Percentiles rank a stretch among this genome's conserved stretches.
Evolutionary conservation across 2,797 vertebrate genomes (phyloP).

Genomic region (Ptychadena robeensis): DNA sequence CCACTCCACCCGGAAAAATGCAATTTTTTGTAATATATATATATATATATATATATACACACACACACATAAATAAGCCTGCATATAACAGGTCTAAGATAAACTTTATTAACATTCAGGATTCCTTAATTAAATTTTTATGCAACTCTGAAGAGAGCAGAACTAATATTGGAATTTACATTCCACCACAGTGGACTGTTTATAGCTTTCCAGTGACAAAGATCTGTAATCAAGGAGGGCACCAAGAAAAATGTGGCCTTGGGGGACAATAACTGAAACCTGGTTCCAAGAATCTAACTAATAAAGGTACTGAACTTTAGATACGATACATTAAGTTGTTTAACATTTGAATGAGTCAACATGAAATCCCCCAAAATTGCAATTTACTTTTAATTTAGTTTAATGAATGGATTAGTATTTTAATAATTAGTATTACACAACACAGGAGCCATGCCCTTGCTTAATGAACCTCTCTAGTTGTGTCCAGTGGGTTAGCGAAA

Average conservation of each 20-base stretch:
- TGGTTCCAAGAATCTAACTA: background rate
- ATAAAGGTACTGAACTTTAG: background rate
- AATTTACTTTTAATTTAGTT: too few species aligned
- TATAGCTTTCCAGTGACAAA: background rate
- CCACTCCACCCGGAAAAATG: too few species aligned
- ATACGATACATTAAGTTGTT: background rate
- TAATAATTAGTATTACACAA: too few species aligned
- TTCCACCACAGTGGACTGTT: background rate
- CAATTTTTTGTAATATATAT: too few species aligned
- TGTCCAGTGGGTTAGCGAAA: background rate
- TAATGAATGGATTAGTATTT: background rate
- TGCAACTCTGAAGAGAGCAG: background rate
- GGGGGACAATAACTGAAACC: background rate
- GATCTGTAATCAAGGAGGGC: background rate
- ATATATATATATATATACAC: too few species aligned
- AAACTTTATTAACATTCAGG: background rate
- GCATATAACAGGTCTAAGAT: background rate
- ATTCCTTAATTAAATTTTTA: background rate
- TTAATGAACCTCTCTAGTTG: background rate
- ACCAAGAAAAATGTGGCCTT: background rate
- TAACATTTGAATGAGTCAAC: background rate
- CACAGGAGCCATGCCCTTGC: too few species aligned
- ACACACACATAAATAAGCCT: too few species aligned
- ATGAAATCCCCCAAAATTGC: background rate
- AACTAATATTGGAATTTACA: background rate